Conservation (phyloP, 2,113 vertebrate species). For the Lanius collurio region DNA sequence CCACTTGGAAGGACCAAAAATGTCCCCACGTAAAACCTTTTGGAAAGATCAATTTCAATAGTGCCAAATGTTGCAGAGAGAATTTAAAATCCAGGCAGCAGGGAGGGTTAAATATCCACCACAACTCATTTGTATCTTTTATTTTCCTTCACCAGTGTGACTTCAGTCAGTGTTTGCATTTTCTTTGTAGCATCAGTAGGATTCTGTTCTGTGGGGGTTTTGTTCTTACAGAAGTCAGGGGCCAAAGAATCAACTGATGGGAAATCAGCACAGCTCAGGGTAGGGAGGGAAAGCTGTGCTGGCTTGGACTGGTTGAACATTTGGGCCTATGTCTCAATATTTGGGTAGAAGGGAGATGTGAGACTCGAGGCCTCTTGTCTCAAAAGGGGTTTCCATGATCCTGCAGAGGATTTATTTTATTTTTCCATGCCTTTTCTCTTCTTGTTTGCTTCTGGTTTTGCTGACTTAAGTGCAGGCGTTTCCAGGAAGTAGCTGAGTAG, state of each 20-base stretch:
- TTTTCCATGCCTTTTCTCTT: not conserved
- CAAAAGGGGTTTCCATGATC: not conserved
- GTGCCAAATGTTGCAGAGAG: not conserved
- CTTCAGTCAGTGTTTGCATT: not conserved
- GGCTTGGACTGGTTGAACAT: not conserved
- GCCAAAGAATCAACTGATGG: not conserved
- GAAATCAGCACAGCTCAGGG: not conserved
- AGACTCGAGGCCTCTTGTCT: not conserved
- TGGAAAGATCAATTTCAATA: not conserved
- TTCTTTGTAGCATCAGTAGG: not conserved
- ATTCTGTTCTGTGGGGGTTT: not conserved
- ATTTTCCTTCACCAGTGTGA: not conserved
- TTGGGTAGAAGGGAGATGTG: not conserved
- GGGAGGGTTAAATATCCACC: not conserved
- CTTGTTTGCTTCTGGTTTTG: conserved; percentile 50
- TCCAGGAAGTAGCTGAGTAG: conserved; percentile 32
- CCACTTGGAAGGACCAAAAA: not conserved
- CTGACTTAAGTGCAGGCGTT: conserved; percentile 20
- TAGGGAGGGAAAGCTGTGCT: not conserved
- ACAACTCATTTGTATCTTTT: not conserved
- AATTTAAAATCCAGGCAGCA: not conserved
- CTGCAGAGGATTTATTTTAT: not conserved
- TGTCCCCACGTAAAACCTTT: not conserved
- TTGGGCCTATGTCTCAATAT: not conserved
- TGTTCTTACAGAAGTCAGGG: not conserved